phyloP scores from a whole-genome alignment of 2,113 vertebrate genomes.

The Python bivittatus region DNA sequence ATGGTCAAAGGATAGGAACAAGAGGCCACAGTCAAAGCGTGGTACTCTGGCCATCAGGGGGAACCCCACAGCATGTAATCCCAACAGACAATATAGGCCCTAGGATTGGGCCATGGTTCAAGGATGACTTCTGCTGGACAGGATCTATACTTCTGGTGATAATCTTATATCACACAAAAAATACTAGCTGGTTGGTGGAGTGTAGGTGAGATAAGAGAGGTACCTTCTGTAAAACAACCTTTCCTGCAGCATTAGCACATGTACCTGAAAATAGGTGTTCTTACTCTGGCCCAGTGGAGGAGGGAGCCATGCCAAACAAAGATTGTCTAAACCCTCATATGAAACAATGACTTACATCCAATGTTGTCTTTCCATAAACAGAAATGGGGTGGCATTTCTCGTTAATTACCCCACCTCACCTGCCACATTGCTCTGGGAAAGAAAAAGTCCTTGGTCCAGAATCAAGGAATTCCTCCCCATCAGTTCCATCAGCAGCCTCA shows the following conservation, averaged over 20 bases:
- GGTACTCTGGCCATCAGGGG: conserved; percentile 15
- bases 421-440: not conserved
- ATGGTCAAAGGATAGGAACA: conserved; percentile 32
- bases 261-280: not conserved
- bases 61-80: not conserved
- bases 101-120: not conserved
- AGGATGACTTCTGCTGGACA: not conserved
- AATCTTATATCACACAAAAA: not conserved
- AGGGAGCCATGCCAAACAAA: not conserved
- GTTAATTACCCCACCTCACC: not conserved
- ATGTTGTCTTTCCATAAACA: not conserved
- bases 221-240: not conserved
- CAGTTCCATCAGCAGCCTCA: not conserved
- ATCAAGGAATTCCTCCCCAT: not conserved
- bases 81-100: not conserved
- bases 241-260: not conserved
- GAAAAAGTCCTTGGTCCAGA: not conserved
- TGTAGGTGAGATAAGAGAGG: no score
- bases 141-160: not conserved
- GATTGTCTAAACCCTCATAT: not conserved
- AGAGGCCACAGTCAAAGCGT: conserved; percentile 5
- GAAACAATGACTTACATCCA: not conserved
- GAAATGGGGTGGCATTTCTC: not conserved
- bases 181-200: no score
- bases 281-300: not conserved